A percentile compares a stretch with the other conserved stretches of the same genome.
Evolutionary conservation across 2,888 invertebrate species (phyloP).

Genomic region (Lasioglossum morio): DNA sequence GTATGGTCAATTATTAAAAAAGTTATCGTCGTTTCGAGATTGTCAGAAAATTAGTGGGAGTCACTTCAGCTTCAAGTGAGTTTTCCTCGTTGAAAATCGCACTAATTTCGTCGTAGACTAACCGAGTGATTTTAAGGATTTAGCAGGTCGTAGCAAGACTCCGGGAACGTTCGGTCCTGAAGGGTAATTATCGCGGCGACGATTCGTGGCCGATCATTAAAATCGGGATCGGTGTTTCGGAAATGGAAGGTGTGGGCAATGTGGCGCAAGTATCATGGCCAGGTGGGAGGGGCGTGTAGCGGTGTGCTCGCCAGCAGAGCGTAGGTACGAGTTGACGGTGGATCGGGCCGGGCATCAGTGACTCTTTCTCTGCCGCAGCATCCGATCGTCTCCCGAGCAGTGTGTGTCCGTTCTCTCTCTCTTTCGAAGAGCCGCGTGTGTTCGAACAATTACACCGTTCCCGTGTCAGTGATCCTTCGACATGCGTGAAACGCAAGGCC

Average conservation of each 20-base stretch:
- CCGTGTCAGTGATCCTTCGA: constrained; percentile 21
- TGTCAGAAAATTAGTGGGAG: too few relatives aligned
- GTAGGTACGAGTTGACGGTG: constrained; percentile 76
- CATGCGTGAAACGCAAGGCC: constrained; percentile 26
- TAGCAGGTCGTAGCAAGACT: not conserved
- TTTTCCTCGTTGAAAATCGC: not conserved
- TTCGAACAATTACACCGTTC: constrained; percentile 8
- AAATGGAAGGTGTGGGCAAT: constrained; percentile 69
- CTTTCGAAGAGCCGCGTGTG: constrained; percentile 7
- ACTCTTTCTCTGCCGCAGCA: constrained; percentile 80
- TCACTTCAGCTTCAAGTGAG: not conserved
- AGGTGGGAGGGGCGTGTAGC: constrained; percentile 70
- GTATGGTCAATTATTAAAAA: too few relatives aligned
- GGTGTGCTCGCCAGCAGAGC: constrained; percentile 48
- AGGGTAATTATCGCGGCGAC: not conserved
- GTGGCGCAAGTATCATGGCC: constrained; percentile 65
- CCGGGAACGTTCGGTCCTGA: not conserved
- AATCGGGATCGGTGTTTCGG: constrained; percentile 47
- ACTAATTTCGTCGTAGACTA: not conserved
- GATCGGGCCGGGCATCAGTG: constrained; percentile 79
- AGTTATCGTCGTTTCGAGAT: too few relatives aligned
- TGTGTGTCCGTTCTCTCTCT: constrained; percentile 22
- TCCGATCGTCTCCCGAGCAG: constrained; percentile 69
- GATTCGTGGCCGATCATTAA: not conserved
- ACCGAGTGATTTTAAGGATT: not conserved